A percentile compares a stretch with the other conserved stretches of the same genome.
Evolutionary conservation across 1,140 invertebrate genomes (phyloP).

Genomic region (Eupristina koningsbergeri): DNA sequence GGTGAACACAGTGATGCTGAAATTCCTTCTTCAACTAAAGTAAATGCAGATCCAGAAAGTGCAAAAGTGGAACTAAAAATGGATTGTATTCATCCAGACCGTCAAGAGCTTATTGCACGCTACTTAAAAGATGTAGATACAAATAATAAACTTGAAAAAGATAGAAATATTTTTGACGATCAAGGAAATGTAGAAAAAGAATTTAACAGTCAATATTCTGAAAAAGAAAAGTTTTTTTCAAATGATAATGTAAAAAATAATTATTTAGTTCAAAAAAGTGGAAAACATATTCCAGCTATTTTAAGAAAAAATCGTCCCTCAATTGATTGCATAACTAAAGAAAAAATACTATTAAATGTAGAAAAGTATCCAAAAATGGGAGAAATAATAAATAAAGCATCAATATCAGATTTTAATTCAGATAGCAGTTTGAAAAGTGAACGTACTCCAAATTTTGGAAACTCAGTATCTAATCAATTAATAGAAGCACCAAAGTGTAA

Average conservation of each 20-base stretch:
- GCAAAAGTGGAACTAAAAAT: constrained; percentile 22
- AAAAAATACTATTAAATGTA: constrained; percentile 22
- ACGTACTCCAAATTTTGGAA: constrained; percentile 31
- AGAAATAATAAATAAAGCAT: constrained; percentile 7
- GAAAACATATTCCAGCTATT: constrained; percentile 47
- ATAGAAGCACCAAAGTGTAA: constrained; percentile 49
- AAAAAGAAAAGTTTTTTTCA: constrained; percentile 19
- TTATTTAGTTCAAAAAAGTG: constrained; percentile 21
- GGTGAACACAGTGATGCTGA: constrained; percentile 26
- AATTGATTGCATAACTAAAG: constrained; percentile 24
- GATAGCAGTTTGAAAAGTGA: constrained; percentile 28
- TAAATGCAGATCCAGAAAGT: constrained; percentile 24
- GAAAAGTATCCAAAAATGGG: constrained; percentile 11
- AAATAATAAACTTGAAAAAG: constrained; percentile 19
- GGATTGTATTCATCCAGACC: constrained; percentile 35
- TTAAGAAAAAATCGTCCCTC: constrained; percentile 46
- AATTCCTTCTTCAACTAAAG: constrained; percentile 34
- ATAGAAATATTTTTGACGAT: neutral
- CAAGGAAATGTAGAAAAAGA: neutral
- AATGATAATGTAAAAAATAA: constrained; percentile 3
- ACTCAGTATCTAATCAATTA: constrained; percentile 21
- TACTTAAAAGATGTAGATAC: constrained; percentile 46
- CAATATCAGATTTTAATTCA: constrained; percentile 11
- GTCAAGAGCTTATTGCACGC: constrained; percentile 47
- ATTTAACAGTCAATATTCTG: neutral